Evolutionary conservation across 2,888 invertebrate species (phyloP), one percentile per base, ranked within the genome.

Genomic region (Cantharis rufa): DNA sequence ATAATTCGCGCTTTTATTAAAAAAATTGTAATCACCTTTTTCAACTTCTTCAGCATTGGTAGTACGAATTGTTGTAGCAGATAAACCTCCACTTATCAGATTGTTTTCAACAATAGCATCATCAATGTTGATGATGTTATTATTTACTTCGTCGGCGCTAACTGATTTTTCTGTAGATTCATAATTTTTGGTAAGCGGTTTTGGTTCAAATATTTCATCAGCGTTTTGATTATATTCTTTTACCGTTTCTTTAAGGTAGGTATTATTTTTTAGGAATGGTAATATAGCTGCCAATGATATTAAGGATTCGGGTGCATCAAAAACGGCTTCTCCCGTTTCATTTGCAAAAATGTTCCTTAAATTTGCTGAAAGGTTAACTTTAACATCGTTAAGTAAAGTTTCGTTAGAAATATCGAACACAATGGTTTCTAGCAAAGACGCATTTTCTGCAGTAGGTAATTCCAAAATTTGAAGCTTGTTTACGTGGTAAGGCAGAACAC

Each of bases 401-500:
- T n/a, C 48, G 9, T 48, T 48, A 5, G n/a, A 48, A 48, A 7
- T 48, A 9, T 48, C 48, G 48, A 48, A 48, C 7, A 2, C 1
- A n/a, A 48, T 13, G 1, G n/a, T 48, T 7, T n/a, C n/a, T 48
- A n/a, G n/a, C 13, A n/a, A 2, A 15, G n/a, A 13, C 62, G 21
- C 9, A 15, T n/a, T 64, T 10, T 66, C 21, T n/a, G 48, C 48
- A 15, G 27, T 28, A 28, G 32, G 24, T 15, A 63, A 24, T 10
- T 62, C 66, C 9, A 24, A 16, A 7, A 71, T 21, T 62, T 71
- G 10, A 3, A 66, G 27, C 1, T 71, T 74, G 3, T 71, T 28
- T 28, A 48, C 18, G 21, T 77, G 69, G 7, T 70, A 15, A 3
- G 74, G 69, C 7, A 62, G 32, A 15, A 77, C 69, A 28, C 77